Evolutionary conservation across 2,888 invertebrate species (phyloP).

Genomic region (Lacanobia oleracea): DNA sequence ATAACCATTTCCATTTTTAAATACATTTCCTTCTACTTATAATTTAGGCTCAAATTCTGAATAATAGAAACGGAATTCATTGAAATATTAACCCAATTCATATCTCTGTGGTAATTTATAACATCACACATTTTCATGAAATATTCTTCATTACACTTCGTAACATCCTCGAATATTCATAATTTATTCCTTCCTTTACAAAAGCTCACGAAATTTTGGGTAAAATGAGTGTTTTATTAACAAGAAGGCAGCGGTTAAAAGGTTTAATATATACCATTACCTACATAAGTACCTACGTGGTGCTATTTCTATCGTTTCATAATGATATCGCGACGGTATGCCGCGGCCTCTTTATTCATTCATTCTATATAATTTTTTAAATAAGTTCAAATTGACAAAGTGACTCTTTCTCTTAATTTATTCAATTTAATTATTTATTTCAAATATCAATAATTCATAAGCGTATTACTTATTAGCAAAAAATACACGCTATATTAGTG

Average conservation of each 20-base stretch:
- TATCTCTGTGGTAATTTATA: constrained; percentile 32
- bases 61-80: constrained; percentile 19
- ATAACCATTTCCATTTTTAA: too few species aligned
- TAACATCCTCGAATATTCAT: constrained; percentile 30
- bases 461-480: too few species aligned
- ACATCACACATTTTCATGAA: constrained; percentile 17
- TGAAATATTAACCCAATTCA: constrained; percentile 32
- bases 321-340: too few species aligned
- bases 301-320: constrained; percentile 7
- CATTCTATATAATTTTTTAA: too few species aligned
- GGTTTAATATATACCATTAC: constrained; percentile 17
- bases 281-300: too few species aligned
- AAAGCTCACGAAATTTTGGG: constrained; percentile 12
- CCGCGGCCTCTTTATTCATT: too few species aligned
- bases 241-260: constrained; percentile 6
- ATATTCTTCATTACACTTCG: constrained; percentile 36
- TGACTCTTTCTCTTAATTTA: too few species aligned
- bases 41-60: background rate
- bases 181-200: constrained; percentile 21
- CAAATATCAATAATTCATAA: too few species aligned
- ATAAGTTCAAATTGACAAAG: too few species aligned
- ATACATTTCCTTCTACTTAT: background rate
- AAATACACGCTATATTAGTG: too few species aligned
- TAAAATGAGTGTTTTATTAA: constrained; percentile 28
- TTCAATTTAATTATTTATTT: too few species aligned